A percentile compares a stretch with the other conserved stretches of the same genome.
Evolutionary conservation across 2,888 invertebrate genomes (phyloP).

Genomic region (Campoplex capitator): DNA sequence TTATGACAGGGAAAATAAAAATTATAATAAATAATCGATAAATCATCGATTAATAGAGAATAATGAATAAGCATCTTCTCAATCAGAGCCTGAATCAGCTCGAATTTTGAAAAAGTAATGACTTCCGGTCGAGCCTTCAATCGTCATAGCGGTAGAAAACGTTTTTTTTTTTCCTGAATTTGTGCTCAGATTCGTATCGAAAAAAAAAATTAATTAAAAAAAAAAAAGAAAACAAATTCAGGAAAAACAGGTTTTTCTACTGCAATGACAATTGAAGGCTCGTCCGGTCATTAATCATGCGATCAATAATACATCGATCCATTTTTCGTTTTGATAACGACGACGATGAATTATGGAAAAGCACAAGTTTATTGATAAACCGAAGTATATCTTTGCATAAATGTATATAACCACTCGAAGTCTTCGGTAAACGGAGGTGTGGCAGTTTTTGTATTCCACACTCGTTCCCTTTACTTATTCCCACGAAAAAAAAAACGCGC

Average conservation of each 20-base stretch:
- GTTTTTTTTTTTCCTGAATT: no score
- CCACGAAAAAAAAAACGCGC: neutral
- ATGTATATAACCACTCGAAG: neutral
- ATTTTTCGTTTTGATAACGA: conserved; percentile 4
- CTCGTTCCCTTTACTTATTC: neutral
- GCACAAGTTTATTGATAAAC: neutral
- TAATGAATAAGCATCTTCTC: neutral
- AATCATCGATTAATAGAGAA: neutral
- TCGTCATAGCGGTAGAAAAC: no score
- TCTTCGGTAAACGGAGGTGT: conserved; percentile 12
- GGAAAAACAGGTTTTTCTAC: neutral
- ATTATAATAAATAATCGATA: neutral
- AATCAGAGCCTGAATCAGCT: no score
- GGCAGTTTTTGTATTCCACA: conserved; percentile 11
- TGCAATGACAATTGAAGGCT: neutral
- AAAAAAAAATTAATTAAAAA: no score
- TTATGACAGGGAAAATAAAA: neutral
- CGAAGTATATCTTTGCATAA: conserved; percentile 27
- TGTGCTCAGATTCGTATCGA: no score
- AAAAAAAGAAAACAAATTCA: no score
- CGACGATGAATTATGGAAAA: conserved; percentile 38
- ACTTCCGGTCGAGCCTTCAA: no score
- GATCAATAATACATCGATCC: neutral
- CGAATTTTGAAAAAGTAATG: no score
- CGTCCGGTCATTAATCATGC: neutral